Evolutionary conservation across 2,113 vertebrate genomes (phyloP), one percentile per base, ranked within the genome.

Genomic region (Junco hyemalis): DNA sequence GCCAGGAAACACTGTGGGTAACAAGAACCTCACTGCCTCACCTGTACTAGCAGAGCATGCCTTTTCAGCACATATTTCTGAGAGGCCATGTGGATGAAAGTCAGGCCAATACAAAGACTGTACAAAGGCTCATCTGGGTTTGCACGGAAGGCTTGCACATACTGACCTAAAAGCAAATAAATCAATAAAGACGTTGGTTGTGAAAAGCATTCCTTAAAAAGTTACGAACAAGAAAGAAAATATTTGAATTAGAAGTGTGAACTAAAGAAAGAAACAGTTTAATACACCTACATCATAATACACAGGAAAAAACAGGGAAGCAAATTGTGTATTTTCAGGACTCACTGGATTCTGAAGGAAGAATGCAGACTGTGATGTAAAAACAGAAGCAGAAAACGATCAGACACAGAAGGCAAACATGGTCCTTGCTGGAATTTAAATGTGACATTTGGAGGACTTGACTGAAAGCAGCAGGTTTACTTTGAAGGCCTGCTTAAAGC

Each of bases 21-120:
- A 35, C n/a, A 59, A 25, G 3, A 74, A 48, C 7, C 12, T 19
- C 19, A 21, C 9, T 23, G 47, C 65, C 84, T 82, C 96, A 99
- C 99, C 99, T 99, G 99, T 9, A 99, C 97, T 33, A 99, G 93
- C 12, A 99, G 98, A 11, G 99, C 98, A 12, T 99, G 99, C 38
- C 99, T 98, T 91, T 98, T 99, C 90, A 98, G 92, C 13, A 99
- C 99, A 6, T 98, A 99, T 91, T 99, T 99, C 98, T 99, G 99
- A 48, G 99, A 99, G 2, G 99, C 99, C 99, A 99, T 99, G 95
- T 99, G 99, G 94, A 99, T 98, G 94, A 99, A 99, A 57, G 99
- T 99, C 44, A 99, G 97, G 48, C 99, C 99, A 51, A 99, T 98
- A 60, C 98, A 99, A 45, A 99, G 97, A 77, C 98, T 98, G 95